phyloP scores from a whole-genome alignment of 2,797 vertebrate species.

The Melanotaenia pygmaea region DNA sequence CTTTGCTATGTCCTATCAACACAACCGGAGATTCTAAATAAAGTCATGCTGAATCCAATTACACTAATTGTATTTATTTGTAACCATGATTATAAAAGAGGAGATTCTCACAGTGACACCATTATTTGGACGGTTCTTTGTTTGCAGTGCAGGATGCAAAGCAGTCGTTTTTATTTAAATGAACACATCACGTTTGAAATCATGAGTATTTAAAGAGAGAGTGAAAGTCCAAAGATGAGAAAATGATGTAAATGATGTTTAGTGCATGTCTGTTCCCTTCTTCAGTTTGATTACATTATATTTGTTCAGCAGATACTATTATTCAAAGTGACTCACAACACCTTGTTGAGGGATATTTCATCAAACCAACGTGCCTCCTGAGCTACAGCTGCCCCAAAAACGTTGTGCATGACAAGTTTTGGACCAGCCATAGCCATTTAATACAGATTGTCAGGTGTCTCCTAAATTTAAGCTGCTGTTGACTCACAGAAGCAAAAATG shows the following conservation, averaged over 20 bases:
- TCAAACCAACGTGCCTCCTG: neutral
- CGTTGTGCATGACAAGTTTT: neutral
- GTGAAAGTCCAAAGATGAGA: conserved; percentile 8
- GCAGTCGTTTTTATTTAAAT: too few species aligned
- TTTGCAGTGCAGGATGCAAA: too few species aligned
- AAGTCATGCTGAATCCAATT: conserved; percentile 25
- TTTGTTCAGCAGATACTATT: neutral
- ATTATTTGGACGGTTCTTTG: too few species aligned
- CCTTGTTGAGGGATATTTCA: neutral
- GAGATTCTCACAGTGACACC: neutral
- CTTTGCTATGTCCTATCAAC: conserved; percentile 11
- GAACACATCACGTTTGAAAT: conserved; percentile 4
- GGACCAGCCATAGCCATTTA: neutral
- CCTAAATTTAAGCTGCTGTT: neutral
- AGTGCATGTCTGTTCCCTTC: conserved; percentile 25
- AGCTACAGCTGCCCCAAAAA: neutral
- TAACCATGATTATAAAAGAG: conserved; percentile 28
- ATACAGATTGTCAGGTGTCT: neutral
- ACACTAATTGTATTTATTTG: conserved; percentile 26
- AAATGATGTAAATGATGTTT: neutral
- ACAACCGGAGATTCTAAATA: conserved; percentile 17
- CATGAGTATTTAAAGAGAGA: conserved; percentile 13
- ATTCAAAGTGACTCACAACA: neutral
- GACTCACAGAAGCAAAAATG: neutral
- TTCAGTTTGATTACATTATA: conserved; percentile 1